Evolutionary conservation across 2,888 invertebrate species (phyloP), one percentile per base, ranked within the genome.

Genomic region (Chrysodeixis includens): DNA sequence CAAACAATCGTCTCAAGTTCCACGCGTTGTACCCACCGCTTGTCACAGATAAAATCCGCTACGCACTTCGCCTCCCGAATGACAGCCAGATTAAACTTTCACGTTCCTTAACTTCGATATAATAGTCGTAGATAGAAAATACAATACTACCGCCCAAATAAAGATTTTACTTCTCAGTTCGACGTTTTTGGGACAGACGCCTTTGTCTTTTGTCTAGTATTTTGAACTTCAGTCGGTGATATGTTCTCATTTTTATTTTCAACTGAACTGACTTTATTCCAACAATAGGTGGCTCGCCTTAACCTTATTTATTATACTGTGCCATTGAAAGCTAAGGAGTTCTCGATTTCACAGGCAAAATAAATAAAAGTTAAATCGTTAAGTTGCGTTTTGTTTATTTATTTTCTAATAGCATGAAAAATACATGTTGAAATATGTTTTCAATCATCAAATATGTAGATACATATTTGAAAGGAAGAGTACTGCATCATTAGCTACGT

Each of bases 31-130:
- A 74, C 56, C 57, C 72, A 76, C 56, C 71, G 62, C 81, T 83
- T 83, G 85, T 83, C 86, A 83, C 26, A 84, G 86, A 86, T 85
- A 85, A 84, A 81, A 79, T 83, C 71, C 75, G 79, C 72, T 78
- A 74, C 73, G 73, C 66, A 74, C 61, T 80, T 74, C 66, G 56
- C 52, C 66, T 69, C 72, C 81, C 79, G 77, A 88, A 76, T 81
- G 85, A 82, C 85, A 79, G 83, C 73, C 58, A 79, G 77, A 86
- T 87, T 85, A 83, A 87, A 84, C 79, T 83, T 84, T 81, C 74
- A 79, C 59, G 70, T 74, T 77, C 69, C 59, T 62, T 67, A 55
- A 71, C 71, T 71, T 55, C 26, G 64, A 70, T 66, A 69, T 78
- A 71, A 69, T 70, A 60, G 65, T 68, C 56, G 61, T 63, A 56